Base-by-base conservation (phyloP, 1,140 invertebrate genomes). In the Papilio dardanus region DNA sequence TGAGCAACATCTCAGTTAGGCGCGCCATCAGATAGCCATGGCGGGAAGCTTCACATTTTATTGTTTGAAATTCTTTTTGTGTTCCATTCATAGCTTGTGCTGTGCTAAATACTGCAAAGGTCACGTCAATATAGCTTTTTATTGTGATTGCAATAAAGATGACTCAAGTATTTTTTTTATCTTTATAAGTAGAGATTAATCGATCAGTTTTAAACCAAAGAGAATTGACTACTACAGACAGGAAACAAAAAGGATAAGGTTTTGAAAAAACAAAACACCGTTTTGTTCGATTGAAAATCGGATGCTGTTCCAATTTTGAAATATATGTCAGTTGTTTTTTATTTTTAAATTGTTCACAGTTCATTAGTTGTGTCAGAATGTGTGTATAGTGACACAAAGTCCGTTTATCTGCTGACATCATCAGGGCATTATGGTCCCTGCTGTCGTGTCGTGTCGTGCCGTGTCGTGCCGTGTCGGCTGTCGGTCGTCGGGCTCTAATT, bases 391-490 rank as follows among this genome's bases (percentile, higher is more conserved):
- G 24, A 71, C 40, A 71, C 24, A 71, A 42, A 16, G 37, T 46
- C 40, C 46, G 40, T 50, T 79, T 81, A 81, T 81, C 80, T 81
- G 28, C 12, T 24, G 65, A 67, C 73, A 42, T 71, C 74, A 80
- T 78, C 81, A 46, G 68, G 31, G 75, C 77, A 77, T 82, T 80
- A 82, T 75, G 73, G 77, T 76, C 79, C 76, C 74, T 8, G 35
- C 35, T 10, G 35, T 37, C 35, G n/a, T n/a, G n/a, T n/a, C n/a
- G n/a, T n/a, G n/a, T n/a, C n/a, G n/a, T n/a, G n/a, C n/a, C n/a
- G n/a, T 37, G 35, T 37, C 35, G 35, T 37, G 42, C n/a, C 42
- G 42, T 46, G n/a, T 46, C 42, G 42, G 42, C 40, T 42, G 78
- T 74, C 76, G 71, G 75, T 75, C 77, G 75, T 75, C 74, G 40